A percentile compares a stretch with the other conserved stretches of the same genome.
Evolutionary conservation across 2,888 invertebrate genomes (phyloP).

Genomic region (Lathronympha strigana): DNA sequence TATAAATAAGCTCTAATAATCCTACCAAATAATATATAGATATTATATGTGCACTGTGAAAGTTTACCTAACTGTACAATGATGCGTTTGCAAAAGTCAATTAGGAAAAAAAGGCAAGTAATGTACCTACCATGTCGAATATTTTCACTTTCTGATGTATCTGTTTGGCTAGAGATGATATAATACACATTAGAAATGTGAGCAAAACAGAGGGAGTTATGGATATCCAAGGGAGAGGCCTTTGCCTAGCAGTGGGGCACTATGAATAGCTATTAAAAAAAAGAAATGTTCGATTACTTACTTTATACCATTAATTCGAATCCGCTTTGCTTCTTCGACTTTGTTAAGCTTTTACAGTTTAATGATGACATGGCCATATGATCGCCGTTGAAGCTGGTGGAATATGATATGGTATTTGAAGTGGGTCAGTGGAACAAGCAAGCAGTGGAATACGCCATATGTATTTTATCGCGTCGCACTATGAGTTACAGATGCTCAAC

Average conservation of each 20-base stretch:
- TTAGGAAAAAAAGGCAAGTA: constrained; percentile 12
- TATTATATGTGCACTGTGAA: constrained; percentile 7
- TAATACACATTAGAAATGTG: too few relatives aligned
- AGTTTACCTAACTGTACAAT: constrained; percentile 22
- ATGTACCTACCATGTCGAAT: constrained; percentile 20
- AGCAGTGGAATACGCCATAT: constrained; percentile 22
- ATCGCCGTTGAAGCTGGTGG: neutral
- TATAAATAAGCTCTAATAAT: neutral
- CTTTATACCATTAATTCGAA: too few relatives aligned
- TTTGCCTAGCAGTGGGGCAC: too few relatives aligned
- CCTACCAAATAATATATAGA: neutral
- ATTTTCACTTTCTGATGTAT: constrained; percentile 28
- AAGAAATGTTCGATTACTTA: too few relatives aligned
- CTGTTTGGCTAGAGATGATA: neutral
- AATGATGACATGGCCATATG: neutral
- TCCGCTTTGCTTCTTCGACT: too few relatives aligned
- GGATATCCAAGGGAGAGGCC: too few relatives aligned
- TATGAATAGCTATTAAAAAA: too few relatives aligned
- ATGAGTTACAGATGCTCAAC: constrained; percentile 25
- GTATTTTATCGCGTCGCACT: constrained; percentile 18
- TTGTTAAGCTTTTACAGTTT: too few relatives aligned
- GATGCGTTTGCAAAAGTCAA: constrained; percentile 1
- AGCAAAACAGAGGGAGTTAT: too few relatives aligned
- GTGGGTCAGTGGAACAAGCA: constrained; percentile 24
- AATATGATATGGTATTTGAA: neutral